Evolutionary conservation across 1,140 invertebrate genomes (phyloP), one percentile per base, ranked within the genome.

Genomic region (Cherax destructor): DNA sequence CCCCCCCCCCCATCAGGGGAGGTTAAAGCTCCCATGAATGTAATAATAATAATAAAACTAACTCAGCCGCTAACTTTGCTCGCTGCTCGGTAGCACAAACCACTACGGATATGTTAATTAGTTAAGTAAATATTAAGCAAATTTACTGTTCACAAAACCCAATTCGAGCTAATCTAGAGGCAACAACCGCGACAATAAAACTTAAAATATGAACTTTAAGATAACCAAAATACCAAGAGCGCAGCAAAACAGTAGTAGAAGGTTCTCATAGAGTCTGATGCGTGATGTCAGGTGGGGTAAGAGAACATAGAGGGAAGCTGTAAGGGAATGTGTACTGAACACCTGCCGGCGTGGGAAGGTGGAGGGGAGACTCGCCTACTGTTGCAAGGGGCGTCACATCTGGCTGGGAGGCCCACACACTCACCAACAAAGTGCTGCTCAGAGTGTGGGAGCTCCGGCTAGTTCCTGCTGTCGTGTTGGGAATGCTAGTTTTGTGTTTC

Each of bases 261-360:
- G 21, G 21, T 18, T 69, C 65, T 16, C 16, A 69, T 69, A 69
- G 7, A 59, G 52, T 7, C n/a, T 59, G 18, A 52, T 50, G 79
- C 11, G 21, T 65, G n/a, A 74, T 21, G 84, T 74, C 72, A 77
- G 65, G 72, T 86, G 84, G 65, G 72, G 30, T 69, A 30, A 18
- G 11, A n/a, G 84, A 52, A 52, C 56, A 47, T 56, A 52, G 69
- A 24, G 84, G 72, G 65, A 2, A 65, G 56, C 83, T 84, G 83
- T 52, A 65, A 84, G 69, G 61, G 59, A 47, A 69, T 61, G 80
- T 5, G 69, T 21, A 56, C 80, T 61, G 80, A 74, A 86, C 84
- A 86, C 84, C 84, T 86, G 84, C 84, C 84, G 24, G 30, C 84
- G 84, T 86, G 84, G 84, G 84, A 86, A 86, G 41, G 74, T 72